Evolutionary conservation across 2,888 invertebrate genomes (phyloP), one percentile per base, ranked within the genome.

Genomic region (Nezara viridula): DNA sequence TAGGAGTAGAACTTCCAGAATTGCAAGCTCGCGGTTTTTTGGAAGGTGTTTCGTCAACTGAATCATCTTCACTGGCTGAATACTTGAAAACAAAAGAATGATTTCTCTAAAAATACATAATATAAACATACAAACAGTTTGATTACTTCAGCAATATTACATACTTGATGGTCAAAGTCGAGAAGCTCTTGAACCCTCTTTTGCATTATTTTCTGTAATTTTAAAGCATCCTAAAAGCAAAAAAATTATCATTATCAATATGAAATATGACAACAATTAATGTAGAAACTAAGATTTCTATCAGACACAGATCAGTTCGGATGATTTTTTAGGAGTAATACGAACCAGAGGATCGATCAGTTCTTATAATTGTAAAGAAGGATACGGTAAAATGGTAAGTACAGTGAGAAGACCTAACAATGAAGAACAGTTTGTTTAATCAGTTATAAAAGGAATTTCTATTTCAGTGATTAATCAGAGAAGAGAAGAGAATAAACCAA

Each of bases 201-300:
- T 92, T 96, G 96, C 96, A 98, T 96, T 85, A 96, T 94, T 94
- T 96, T 96, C 91, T 97, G 96, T 92, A 98, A 94, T 92, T 96
- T 96, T 0, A 96, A 95, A 86, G 98, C 98, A 93, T 97, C 96
- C 95, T 96, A 91, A 89, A 92, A 93, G 16, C 24, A 16, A 50
- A 86, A 40, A 60, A 55, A n/a, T n/a, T 27, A 85, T 49, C 12
- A 73, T 73, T 73, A 73, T 37, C 37, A 32, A 27, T 16, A 21
- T 60, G 27, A 55, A n/a, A 50, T 50, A n/a, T n/a, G 1, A 55
- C 14, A 55, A 24, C 4, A 7, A 7, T 52, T 52, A 24, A 24
- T 52, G 7, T 3, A 52, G 21, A 32, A 32, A 16, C 16, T 21
- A 7, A 12, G n/a, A n/a, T n/a, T n/a, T n/a, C n/a, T n/a, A n/a